Evolutionary conservation across 2,113 vertebrate genomes (phyloP), one percentile per base, ranked within the genome.

Genomic region (Heteronetta atricapilla): DNA sequence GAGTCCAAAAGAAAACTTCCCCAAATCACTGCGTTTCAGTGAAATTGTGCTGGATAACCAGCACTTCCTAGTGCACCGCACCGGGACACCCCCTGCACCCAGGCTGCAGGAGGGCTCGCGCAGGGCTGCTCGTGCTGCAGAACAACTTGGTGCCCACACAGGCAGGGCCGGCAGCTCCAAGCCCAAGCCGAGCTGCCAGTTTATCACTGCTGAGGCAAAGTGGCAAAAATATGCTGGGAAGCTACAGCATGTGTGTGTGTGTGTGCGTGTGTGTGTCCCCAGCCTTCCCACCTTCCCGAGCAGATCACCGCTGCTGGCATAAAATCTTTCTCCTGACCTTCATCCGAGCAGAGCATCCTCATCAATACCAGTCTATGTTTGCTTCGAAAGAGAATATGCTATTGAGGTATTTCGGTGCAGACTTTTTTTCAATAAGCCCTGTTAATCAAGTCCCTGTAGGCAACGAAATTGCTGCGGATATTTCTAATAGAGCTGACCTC

Each of bases 61-160:
- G 13, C 11, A 26, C 11, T 73, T 84, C 21, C 22, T 33, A 33
- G 31, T 44, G 48, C 36, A 18, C n/a, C 25, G 33, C 3, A 2
- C 42, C 31, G 12, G 28, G 72, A 26, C n/a, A 6, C 8, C 75
- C 19, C 34, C 50, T 36, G 78, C 52, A n/a, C 76, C 16, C 28
- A 1, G 19, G 25, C 58, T 33, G 18, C 48, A 50, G 40, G n/a
- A 76, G 53, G 28, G 48, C 50, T 67, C 53, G 40, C 13, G 26
- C 13, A 1, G 4, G 1, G 5, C 42, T 6, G 13, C 4, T 59
- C 0, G 1, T 25, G 34, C 67, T 15, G 18, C 14, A 33, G 70
- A 11, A 34, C 62, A 78, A 87, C 88, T 70, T 77, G 8, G 34
- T 11, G 50, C 12, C 50, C 50, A 13, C 23, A 13, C 50, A 52